A percentile compares a stretch with the other conserved stretches of the same genome.
These are phyloP conservation scores for Dascyllus trimaculatus DNA, from an alignment of 2,113 vertebrate genomes.

Conservation along the genomic window DNA sequence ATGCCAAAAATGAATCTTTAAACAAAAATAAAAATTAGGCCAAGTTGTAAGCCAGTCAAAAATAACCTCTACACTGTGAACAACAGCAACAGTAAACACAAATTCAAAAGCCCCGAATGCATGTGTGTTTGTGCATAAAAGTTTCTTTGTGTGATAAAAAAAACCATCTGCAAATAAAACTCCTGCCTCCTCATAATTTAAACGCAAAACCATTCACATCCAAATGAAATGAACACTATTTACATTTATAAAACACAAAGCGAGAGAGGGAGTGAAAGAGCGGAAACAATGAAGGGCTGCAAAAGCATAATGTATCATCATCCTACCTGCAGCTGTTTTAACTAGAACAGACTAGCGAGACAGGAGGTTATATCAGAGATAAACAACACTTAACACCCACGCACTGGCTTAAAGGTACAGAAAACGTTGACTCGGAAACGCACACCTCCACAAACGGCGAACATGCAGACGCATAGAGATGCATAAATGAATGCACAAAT, in stretches of 20 bases:
- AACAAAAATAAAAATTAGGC: too few species aligned
- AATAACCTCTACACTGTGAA: too few species aligned
- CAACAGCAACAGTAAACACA: too few species aligned
- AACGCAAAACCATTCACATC: too few species aligned
- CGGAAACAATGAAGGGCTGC: conserved; percentile 36
- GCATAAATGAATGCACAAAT: background rate
- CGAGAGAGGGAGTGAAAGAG: background rate
- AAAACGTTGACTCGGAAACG: conserved; percentile 41
- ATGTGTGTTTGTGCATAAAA: too few species aligned
- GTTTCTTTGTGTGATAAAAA: too few species aligned
- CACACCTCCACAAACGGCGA: conserved; percentile 29
- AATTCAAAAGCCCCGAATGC: too few species aligned
- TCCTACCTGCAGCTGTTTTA: conserved; percentile 65
- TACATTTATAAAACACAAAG: background rate
- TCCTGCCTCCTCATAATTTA: too few species aligned
- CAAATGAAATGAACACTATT: background rate
- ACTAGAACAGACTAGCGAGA: conserved; percentile 39
- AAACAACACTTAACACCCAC: conserved; percentile 70
- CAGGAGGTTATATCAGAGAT: conserved; percentile 60
- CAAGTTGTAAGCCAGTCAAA: too few species aligned
- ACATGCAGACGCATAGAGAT: conserved; percentile 10
- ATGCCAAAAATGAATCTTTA: too few species aligned
- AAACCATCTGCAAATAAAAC: too few species aligned
- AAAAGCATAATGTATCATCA: conserved; percentile 30
- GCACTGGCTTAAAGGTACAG: conserved; percentile 45